Evolutionary conservation across 2,113 vertebrate genomes (phyloP), one percentile per base, ranked within the genome.

Genomic region (Scalopus aquaticus): DNA sequence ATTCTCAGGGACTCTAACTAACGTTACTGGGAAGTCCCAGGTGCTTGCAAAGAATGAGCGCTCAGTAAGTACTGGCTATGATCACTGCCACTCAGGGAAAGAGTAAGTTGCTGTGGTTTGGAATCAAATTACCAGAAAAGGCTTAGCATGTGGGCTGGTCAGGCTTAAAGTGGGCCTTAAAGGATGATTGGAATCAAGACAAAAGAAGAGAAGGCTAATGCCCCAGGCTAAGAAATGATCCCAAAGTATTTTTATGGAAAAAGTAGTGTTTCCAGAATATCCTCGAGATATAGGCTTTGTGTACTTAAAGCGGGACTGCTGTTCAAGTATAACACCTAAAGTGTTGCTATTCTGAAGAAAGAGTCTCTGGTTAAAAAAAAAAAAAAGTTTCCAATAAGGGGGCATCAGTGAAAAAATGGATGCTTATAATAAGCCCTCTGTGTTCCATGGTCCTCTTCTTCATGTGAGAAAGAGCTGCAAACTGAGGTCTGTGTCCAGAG

Each of bases 311-410:
- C 70, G 17, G 11, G 58, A 54, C 28, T 42, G 0, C 2, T 54
- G 44, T 82, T 78, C 15, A 54, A 74, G 22, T 44, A 9, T 72
- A 51, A 80, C 9, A 32, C 8, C 51, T 35, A 2, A 92, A 80
- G n/a, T 42, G 32, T 10, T 39, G 26, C 4, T 80, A 56, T 58
- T 81, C 56, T 54, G 67, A 88, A 95, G 46, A 51, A 0, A 54
- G 82, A 91, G 16, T 64, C 49, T 69, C 56, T 70, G 49, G 78
- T 44, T 56, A 22, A 56, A 67, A 96, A 90, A n/a, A n/a, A n/a
- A 49, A 90, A 88, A 77, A 49, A 67, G 19, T 65, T 70, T 72
- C n/a, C 80, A 70, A 54, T 95, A 95, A 95, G 80, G 9, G 28
- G 70, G 69, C 96, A 69, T 19, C 42, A 6, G 28, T 90, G 72